phyloP scores from a whole-genome alignment of 1,140 invertebrate genomes.

The Luehdorfia chinensis region DNA sequence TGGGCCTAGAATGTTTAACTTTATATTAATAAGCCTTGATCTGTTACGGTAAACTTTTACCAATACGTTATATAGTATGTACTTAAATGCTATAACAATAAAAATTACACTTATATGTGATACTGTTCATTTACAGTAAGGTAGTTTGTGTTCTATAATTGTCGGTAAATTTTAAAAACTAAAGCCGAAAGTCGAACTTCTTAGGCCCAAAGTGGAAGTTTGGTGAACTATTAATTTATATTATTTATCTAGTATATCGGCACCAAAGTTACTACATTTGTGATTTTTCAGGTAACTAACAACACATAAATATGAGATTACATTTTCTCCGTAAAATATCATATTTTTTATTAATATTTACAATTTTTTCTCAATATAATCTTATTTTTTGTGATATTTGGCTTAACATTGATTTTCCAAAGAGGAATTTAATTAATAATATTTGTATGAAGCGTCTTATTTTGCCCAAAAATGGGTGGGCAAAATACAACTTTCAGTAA shows the following conservation, averaged over 20 bases:
- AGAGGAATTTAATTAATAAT: conserved; percentile 35
- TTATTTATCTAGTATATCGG: conserved; percentile 22
- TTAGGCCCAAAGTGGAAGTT: conserved; percentile 10
- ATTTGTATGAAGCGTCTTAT: conserved; percentile 38
- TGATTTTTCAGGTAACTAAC: conserved; percentile 65
- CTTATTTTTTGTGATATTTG: conserved; percentile 65
- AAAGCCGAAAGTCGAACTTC: neutral
- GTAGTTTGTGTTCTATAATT: no score
- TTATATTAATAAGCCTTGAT: no score
- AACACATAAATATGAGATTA: conserved; percentile 65
- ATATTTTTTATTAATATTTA: conserved; percentile 34
- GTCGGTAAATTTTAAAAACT: no score
- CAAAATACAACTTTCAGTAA: neutral
- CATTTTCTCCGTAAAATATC: conserved; percentile 43
- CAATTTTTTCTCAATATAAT: conserved; percentile 48
- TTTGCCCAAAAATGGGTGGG: neutral
- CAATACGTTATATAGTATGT: no score
- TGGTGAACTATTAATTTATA: neutral
- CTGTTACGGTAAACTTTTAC: no score
- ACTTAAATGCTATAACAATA: no score
- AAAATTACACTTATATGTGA: neutral
- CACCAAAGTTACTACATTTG: conserved; percentile 54
- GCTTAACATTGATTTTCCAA: conserved; percentile 52
- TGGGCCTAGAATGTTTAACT: no score
- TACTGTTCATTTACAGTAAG: neutral